Evolutionary conservation across 2,888 invertebrate species (phyloP).

Genomic region (Mystacides longicornis): DNA sequence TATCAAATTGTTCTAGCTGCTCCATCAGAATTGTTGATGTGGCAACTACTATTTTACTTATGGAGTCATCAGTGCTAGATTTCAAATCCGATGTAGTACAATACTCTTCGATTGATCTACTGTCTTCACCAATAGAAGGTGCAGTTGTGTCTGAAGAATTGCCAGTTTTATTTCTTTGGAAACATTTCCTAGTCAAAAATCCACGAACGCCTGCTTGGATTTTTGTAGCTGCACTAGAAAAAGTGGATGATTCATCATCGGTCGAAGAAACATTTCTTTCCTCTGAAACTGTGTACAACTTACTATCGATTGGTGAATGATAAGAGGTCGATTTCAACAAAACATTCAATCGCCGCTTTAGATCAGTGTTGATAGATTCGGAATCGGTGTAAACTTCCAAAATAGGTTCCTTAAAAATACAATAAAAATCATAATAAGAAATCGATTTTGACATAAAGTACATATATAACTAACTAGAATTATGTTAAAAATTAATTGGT

Average conservation of each 20-base stretch:
- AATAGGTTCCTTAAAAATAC: neutral
- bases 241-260: conserved; percentile 42
- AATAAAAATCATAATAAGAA: too few species aligned
- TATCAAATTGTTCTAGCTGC: conserved; percentile 24
- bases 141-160: conserved; percentile 37
- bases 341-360: conserved; percentile 4
- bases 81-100: conserved; percentile 12
- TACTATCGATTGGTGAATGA: conserved; percentile 10
- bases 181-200: conserved; percentile 53
- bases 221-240: conserved; percentile 53
- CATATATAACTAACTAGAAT: too few species aligned
- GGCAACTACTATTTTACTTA: conserved; percentile 22
- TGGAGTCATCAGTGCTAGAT: conserved; percentile 18
- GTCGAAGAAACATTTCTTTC: conserved; percentile 44
- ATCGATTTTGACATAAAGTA: too few species aligned
- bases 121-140: conserved; percentile 36
- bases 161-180: conserved; percentile 40
- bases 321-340: conserved; percentile 7
- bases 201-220: conserved; percentile 64
- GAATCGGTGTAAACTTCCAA: neutral
- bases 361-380: neutral
- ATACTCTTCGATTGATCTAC: conserved; percentile 29
- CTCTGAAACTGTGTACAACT: conserved; percentile 46
- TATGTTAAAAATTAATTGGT: neutral
- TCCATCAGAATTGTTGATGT: conserved; percentile 20